A percentile compares a stretch with the other conserved stretches of the same genome.
These are phyloP conservation scores for Cheiracanthium punctorium DNA, from an alignment of 2,888 invertebrate genomes.

Conservation along the genomic window DNA sequence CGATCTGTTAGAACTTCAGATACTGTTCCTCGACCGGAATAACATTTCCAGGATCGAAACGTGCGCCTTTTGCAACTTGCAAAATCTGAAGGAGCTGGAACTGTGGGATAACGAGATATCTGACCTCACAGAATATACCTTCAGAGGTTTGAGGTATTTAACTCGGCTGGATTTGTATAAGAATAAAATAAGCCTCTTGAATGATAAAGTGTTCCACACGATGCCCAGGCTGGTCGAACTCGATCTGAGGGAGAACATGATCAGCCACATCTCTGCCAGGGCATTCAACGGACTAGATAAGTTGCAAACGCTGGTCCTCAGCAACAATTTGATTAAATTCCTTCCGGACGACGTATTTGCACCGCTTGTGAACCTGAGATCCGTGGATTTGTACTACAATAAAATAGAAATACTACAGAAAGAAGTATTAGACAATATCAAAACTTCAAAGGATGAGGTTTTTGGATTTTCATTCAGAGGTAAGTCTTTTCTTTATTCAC, in stretches of 20 bases:
- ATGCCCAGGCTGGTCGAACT: constrained; percentile 51
- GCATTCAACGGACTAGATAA: constrained; percentile 50
- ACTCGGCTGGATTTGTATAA: constrained; percentile 55
- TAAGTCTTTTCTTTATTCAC: background rate
- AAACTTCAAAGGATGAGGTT: constrained; percentile 21
- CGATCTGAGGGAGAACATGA: constrained; percentile 52
- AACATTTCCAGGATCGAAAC: constrained; percentile 54
- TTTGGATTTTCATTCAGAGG: constrained; percentile 31
- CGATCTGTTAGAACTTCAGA: constrained; percentile 25
- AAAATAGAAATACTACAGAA: constrained; percentile 43
- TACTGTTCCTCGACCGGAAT: constrained; percentile 53
- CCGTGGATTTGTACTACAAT: constrained; percentile 47
- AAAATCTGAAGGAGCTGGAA: constrained; percentile 53
- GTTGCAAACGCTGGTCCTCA: constrained; percentile 41
- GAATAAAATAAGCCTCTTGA: constrained; percentile 54
- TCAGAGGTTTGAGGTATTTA: constrained; percentile 45
- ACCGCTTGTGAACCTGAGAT: constrained; percentile 20
- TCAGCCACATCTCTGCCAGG: constrained; percentile 29
- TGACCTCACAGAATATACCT: constrained; percentile 57
- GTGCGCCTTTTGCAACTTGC: constrained; percentile 56
- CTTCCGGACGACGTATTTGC: constrained; percentile 55
- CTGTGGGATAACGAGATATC: constrained; percentile 52
- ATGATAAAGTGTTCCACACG: constrained; percentile 46
- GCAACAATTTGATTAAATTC: constrained; percentile 42
- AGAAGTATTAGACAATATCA: constrained; percentile 36